Evolutionary conservation across 2,797 vertebrate species (phyloP).

Genomic region (Dipus sagitta): DNA sequence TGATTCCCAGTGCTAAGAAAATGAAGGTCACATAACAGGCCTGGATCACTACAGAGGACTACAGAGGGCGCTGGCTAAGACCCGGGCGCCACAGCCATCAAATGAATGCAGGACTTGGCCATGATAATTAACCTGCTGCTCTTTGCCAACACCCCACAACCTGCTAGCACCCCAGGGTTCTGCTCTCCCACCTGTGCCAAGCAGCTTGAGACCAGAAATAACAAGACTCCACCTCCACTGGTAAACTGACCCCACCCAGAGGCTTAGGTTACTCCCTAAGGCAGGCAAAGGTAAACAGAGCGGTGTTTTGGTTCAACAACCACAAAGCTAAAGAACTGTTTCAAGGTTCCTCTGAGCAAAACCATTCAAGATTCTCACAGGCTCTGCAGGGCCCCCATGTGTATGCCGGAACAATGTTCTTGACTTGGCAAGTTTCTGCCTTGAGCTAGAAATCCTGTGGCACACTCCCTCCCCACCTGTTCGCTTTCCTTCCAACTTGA

Average conservation of each 20-base stretch:
- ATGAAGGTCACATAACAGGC: background rate
- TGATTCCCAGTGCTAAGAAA: background rate
- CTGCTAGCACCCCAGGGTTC: background rate
- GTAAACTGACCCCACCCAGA: slow-evolving; percentile 4
- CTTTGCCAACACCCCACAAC: slow-evolving; percentile 1
- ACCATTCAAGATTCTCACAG: background rate
- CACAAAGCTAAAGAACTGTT: slow-evolving; percentile 42
- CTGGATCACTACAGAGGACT: background rate
- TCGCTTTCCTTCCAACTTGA: background rate
- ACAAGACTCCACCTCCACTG: background rate
- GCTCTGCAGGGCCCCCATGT: background rate
- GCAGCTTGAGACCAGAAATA: slow-evolving; percentile 32
- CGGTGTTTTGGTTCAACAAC: slow-evolving; percentile 64
- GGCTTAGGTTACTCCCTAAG: slow-evolving; percentile 23
- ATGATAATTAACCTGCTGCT: background rate
- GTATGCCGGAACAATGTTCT: background rate
- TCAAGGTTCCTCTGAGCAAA: slow-evolving; percentile 40
- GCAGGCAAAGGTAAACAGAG: slow-evolving; percentile 49
- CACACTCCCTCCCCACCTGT: background rate
- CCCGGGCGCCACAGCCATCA: background rate
- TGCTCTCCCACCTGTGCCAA: background rate
- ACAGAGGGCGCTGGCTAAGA: background rate
- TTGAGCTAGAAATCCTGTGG: background rate
- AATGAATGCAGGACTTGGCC: background rate
- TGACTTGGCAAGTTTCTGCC: background rate